These are phyloP conservation scores for Anastrepha obliqua DNA, from an alignment of 1,140 invertebrate genomes.

Conservation along the genomic window DNA sequence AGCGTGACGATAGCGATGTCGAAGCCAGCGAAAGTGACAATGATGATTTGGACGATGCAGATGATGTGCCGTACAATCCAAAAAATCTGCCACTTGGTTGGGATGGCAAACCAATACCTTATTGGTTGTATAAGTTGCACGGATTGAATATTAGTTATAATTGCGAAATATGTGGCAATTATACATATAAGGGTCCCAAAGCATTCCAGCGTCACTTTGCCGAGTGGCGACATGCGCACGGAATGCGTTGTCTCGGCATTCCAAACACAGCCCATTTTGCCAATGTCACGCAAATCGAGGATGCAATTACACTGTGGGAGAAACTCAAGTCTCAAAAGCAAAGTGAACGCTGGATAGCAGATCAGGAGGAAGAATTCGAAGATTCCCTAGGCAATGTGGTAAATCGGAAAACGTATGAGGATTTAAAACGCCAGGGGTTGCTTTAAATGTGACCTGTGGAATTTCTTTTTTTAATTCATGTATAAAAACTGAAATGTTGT, in stretches of 20 bases:
- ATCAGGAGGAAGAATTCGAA: slow-evolving; percentile 99
- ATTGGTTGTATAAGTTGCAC: slow-evolving; percentile 99
- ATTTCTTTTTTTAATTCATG: slow-evolving; percentile 54
- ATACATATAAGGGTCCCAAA: slow-evolving; percentile 99
- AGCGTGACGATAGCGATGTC: slow-evolving; percentile 93
- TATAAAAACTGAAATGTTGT: background rate
- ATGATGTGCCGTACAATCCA: slow-evolving; percentile 98
- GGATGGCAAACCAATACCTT: slow-evolving; percentile 99
- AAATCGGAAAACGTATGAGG: slow-evolving; percentile 98
- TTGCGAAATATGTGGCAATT: slow-evolving; percentile 99
- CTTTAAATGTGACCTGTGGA: slow-evolving; percentile 78
- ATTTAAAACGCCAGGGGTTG: slow-evolving; percentile 98
- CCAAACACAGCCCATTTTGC: slow-evolving; percentile 99
- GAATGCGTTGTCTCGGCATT: slow-evolving; percentile 98
- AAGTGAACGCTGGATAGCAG: slow-evolving; percentile 95
- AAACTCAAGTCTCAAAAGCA: slow-evolving; percentile 97
- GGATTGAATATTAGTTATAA: slow-evolving; percentile 99
- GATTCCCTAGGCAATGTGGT: slow-evolving; percentile 99
- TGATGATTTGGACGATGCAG: slow-evolving; percentile 89
- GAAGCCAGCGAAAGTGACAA: slow-evolving; percentile 93
- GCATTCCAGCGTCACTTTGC: slow-evolving; percentile 99
- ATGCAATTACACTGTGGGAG: slow-evolving; percentile 97
- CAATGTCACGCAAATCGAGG: slow-evolving; percentile 99
- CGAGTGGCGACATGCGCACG: slow-evolving; percentile 99
- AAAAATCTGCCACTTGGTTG: slow-evolving; percentile 99